Percentiles rank a stretch among this genome's conserved stretches.
Conservation (phyloP, 2,888 invertebrate genomes). For the Smittia aterrima region DNA sequence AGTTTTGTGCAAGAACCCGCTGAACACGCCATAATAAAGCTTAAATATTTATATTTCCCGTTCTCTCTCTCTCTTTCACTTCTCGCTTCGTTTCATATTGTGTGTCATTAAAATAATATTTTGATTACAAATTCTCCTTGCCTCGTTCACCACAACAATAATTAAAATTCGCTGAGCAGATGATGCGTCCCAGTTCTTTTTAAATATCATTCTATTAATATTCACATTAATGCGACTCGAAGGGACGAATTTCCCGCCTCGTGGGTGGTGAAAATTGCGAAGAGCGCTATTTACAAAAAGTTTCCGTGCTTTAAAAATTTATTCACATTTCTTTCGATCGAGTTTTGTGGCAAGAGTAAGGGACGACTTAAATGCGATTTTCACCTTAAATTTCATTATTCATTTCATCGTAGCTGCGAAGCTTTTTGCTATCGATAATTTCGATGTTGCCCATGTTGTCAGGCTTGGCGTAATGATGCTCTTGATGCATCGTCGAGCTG, state of each 20-base stretch:
- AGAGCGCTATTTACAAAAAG: not conserved
- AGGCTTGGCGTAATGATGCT: conserved; percentile 37
- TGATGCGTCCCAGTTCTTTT: conserved; percentile 7
- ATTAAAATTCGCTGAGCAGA: conserved; percentile 13
- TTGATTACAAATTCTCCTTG: not conserved
- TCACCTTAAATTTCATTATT: conserved; percentile 38
- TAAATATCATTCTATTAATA: not conserved
- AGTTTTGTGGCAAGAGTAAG: too few relatives aligned
- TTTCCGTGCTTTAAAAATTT: not conserved
- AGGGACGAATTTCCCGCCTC: not conserved
- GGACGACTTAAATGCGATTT: too few relatives aligned
- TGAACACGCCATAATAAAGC: not conserved
- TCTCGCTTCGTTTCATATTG: too few relatives aligned
- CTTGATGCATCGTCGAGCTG: conserved; percentile 15
- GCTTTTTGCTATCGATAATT: conserved; percentile 38
- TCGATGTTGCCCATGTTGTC: conserved; percentile 41
- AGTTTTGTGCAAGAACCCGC: not conserved
- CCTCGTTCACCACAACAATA: not conserved
- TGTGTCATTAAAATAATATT: conserved; percentile 10
- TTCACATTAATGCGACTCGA: not conserved
- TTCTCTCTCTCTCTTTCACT: not conserved
- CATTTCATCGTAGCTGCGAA: conserved; percentile 30
- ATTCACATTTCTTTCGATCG: not conserved
- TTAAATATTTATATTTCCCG: conserved; percentile 2
- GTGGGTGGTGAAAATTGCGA: too few relatives aligned